Base-by-base conservation (phyloP, 2,797 vertebrate genomes). In the Brachyalestes nurse region DNA sequence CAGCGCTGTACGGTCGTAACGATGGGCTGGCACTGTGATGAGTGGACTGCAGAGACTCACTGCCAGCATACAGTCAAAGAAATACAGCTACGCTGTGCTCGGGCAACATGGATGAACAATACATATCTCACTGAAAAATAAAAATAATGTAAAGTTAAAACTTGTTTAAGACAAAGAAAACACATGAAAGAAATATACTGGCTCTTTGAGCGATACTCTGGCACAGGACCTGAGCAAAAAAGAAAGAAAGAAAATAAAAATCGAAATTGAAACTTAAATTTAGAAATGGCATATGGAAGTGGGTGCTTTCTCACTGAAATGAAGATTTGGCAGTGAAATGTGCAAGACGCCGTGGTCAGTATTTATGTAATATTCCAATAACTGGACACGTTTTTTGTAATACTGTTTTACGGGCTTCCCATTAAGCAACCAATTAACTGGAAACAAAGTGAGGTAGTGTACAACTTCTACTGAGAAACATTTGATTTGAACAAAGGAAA, bases 361-460 rank as follows among this genome's bases (percentile, higher is more conserved):
- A 9, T 58, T 66, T 47, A 38, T 19, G n/a, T 74, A 12, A 25
- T 77, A 47, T 17, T 60, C 58, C 49, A 9, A 21, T 49, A 62
- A 42, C 21, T n/a, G n/a, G 34, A 40, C 28, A 71, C 7, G 51
- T 69, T 61, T 77, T 5, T 62, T 66, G 45, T 85, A 87, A 87
- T 83, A 85, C 83, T 87, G 82, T 80, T 57, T 80, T n/a, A 21
- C 0, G 38, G 49, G 71, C 71, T 70, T 62, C 34, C 58, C 38
- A 55, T 70, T 19, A 80, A 82, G 45, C 64, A 47, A 76, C 73
- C 42, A 40, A 79, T 72, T 64, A 69, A 79, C 61, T 72, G 47
- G 9, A 53, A 77, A 79, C 47, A 40, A 81, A 60, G 79, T 67
- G 86, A 87, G 83, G 86, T 87, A 87, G 86, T 82, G 86, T 87